Conservation (phyloP, 92 coral and sea anemone species). For the Palythoa grandis region DNA sequence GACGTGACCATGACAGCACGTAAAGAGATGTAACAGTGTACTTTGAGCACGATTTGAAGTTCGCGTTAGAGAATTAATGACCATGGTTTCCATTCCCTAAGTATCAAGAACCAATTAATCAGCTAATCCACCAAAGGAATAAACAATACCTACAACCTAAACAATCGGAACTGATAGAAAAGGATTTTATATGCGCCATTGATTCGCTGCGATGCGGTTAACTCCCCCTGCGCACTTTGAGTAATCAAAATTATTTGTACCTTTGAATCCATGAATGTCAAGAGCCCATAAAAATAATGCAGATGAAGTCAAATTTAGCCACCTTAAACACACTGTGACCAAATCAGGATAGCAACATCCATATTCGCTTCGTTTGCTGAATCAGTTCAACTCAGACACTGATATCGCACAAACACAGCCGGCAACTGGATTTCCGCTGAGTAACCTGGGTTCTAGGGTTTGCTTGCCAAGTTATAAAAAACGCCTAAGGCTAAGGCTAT, state of each 20-base stretch:
- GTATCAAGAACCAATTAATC: no score
- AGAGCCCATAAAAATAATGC: constrained; percentile 21
- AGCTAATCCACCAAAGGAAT: not conserved
- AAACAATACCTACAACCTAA: constrained; percentile 27
- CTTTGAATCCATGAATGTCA: constrained; percentile 30
- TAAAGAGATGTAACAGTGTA: not conserved
- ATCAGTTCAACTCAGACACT: not conserved
- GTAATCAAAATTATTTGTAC: not conserved
- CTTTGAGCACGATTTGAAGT: not conserved
- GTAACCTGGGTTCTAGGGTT: constrained; percentile 15
- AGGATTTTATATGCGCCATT: constrained; percentile 34
- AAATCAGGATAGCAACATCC: constrained; percentile 1
- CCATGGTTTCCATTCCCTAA: not conserved
- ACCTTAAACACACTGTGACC: constrained; percentile 2
- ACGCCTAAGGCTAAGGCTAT: not conserved
- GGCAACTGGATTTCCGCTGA: not conserved
- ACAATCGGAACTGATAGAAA: constrained; percentile 31
- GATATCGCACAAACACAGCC: not conserved
- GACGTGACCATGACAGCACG: not conserved
- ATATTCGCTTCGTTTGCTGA: not conserved
- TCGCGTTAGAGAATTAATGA: not conserved
- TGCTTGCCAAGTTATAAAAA: not conserved
- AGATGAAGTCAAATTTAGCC: not conserved
- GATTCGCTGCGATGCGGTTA: constrained; percentile 2
- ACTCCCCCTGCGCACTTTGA: not conserved